These are phyloP conservation scores for Orussus abietinus DNA, from an alignment of 1,140 invertebrate species.

Conservation along the genomic window DNA sequence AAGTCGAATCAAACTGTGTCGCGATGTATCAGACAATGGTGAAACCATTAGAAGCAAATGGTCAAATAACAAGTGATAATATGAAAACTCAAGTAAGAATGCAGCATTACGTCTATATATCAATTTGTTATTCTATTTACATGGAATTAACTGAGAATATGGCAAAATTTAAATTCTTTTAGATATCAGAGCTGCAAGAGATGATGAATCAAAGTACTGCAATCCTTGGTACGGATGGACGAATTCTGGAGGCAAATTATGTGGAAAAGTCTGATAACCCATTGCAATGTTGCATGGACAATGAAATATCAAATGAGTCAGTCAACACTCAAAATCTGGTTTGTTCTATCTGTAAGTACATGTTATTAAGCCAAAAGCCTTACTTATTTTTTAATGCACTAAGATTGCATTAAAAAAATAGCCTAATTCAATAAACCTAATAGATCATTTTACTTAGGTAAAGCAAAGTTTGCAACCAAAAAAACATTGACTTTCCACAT, in stretches of 20 bases:
- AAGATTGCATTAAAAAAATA: background rate
- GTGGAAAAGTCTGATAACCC: conserved; percentile 14
- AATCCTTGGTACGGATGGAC: conserved; percentile 60
- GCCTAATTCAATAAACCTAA: background rate
- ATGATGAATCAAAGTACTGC: conserved; percentile 54
- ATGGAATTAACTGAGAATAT: background rate
- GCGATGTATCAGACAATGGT: conserved; percentile 53
- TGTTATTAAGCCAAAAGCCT: background rate
- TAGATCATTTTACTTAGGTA: conserved; percentile 47
- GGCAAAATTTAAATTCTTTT: conserved; percentile 22
- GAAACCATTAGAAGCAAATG: conserved; percentile 20
- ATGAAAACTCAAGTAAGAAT: conserved; percentile 51
- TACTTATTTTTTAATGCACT: conserved; percentile 1
- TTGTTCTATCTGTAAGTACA: conserved; percentile 24
- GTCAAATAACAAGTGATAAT: conserved; percentile 37
- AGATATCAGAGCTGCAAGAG: conserved; percentile 57
- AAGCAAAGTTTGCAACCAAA: conserved; percentile 63
- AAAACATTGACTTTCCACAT: conserved; percentile 68
- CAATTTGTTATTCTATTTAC: background rate
- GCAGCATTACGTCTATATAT: background rate
- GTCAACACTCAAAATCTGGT: conserved; percentile 8
- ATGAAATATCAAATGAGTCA: conserved; percentile 6
- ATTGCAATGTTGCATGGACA: conserved; percentile 5
- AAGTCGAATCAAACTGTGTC: conserved; percentile 50
- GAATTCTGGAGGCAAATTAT: conserved; percentile 38